Conservation (phyloP, 2,888 invertebrate genomes). For the Bedellia somnulentella region DNA sequence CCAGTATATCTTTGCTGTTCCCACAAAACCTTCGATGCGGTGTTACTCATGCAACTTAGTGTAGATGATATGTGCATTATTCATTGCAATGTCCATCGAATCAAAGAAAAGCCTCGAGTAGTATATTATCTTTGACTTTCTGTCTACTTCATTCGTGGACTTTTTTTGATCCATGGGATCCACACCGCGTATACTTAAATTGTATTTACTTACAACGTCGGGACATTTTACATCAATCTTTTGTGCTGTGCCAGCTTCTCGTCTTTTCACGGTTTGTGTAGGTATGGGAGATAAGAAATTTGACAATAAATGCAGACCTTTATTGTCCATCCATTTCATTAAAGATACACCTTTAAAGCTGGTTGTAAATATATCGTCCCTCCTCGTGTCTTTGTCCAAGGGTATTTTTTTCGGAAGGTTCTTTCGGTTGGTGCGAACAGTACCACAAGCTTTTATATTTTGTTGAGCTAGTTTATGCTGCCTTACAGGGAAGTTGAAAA, state of each 20-base stretch:
- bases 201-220: slow-evolving; percentile 14
- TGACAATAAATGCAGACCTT: slow-evolving; percentile 15
- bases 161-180: slow-evolving; percentile 13
- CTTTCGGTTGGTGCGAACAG: no score
- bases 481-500: neutral
- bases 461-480: neutral
- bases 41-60: no score
- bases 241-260: slow-evolving; percentile 11
- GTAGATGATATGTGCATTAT: no score
- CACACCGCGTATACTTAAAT: slow-evolving; percentile 17
- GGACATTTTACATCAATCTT: slow-evolving; percentile 13
- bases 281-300: slow-evolving; percentile 15
- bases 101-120: no score
- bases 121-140: no score
- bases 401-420: no score
- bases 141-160: no score
- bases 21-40: no score
- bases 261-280: slow-evolving; percentile 12
- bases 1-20: no score
- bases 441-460: neutral
- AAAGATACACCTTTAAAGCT: slow-evolving; percentile 8
- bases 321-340: slow-evolving; percentile 17
- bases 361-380: neutral
- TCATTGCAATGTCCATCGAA: no score
- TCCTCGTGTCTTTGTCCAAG: no score